These are phyloP conservation scores for Plebejus melissa DNA, from an alignment of 2,888 invertebrate genomes.

Conservation along the genomic window DNA sequence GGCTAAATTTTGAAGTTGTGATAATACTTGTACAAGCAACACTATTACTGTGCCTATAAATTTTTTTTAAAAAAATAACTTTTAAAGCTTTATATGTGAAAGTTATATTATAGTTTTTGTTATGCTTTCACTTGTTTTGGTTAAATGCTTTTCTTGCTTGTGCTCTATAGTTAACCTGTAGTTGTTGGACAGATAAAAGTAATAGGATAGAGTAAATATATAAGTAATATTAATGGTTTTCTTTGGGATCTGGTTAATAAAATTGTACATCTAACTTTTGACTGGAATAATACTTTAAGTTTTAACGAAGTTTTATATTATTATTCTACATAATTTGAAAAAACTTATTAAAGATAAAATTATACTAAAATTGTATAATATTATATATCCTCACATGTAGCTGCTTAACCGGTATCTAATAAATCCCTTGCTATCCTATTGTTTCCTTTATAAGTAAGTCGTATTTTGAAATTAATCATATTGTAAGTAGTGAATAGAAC, in stretches of 20 bases:
- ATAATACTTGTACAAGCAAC: background rate
- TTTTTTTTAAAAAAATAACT: too few species aligned
- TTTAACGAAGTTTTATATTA: background rate
- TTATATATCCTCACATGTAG: background rate
- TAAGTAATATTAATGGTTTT: background rate
- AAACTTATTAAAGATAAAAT: background rate
- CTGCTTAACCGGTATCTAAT: background rate
- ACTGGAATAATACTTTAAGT: background rate
- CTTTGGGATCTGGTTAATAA: background rate
- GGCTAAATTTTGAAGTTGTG: background rate
- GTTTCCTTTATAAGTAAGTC: background rate
- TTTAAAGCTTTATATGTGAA: background rate
- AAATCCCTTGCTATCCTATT: conserved; percentile 2
- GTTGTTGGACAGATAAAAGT: background rate
- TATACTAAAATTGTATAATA: background rate
- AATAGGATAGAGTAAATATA: too few species aligned
- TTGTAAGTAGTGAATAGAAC: conserved; percentile 8
- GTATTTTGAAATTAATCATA: background rate
- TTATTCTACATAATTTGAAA: background rate
- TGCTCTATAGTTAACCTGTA: background rate
- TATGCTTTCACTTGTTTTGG: background rate
- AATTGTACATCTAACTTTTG: background rate
- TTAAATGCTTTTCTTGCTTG: background rate
- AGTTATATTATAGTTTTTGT: background rate
- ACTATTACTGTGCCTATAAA: background rate